A percentile compares a stretch with the other conserved stretches of the same genome.
Conservation (phyloP, 1,140 invertebrate species). For the Coelopa frigida region DNA sequence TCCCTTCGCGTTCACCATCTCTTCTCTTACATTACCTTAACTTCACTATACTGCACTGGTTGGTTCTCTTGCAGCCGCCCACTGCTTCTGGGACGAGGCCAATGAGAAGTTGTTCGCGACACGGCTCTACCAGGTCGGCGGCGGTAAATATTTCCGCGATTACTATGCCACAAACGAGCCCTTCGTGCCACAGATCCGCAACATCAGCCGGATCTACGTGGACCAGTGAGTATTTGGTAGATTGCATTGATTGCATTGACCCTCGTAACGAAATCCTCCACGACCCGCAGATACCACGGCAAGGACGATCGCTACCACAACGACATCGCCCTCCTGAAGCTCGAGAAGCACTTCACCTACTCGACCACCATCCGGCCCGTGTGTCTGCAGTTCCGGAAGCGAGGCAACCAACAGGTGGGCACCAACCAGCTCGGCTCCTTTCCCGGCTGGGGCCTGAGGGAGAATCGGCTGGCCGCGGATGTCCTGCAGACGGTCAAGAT, state of each 20-base stretch:
- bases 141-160: too few relatives aligned
- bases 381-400: constrained; percentile 1
- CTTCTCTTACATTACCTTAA: too few relatives aligned
- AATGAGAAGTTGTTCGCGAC: constrained; percentile 17
- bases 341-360: constrained; percentile 7
- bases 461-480: constrained; percentile 7
- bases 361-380: not conserved
- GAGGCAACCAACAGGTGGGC: not conserved
- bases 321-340: constrained; percentile 10
- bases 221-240: too few relatives aligned
- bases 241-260: too few relatives aligned
- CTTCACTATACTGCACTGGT: too few relatives aligned
- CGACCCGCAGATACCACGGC: constrained; percentile 1
- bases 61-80: constrained; percentile 34
- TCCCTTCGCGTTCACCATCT: too few relatives aligned
- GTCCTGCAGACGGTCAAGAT: constrained; percentile 16
- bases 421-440: constrained; percentile 19
- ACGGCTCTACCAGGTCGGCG: constrained; percentile 27
- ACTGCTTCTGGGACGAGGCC: constrained; percentile 46
- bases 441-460: constrained; percentile 41
- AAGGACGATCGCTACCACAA: not conserved
- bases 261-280: constrained; percentile 24
- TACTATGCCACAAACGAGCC: too few relatives aligned
- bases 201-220: too few relatives aligned
- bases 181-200: too few relatives aligned